These are phyloP conservation scores for Eurystomus glaucurus DNA, from an alignment of 2,797 vertebrate genomes.

Conservation along the genomic window DNA sequence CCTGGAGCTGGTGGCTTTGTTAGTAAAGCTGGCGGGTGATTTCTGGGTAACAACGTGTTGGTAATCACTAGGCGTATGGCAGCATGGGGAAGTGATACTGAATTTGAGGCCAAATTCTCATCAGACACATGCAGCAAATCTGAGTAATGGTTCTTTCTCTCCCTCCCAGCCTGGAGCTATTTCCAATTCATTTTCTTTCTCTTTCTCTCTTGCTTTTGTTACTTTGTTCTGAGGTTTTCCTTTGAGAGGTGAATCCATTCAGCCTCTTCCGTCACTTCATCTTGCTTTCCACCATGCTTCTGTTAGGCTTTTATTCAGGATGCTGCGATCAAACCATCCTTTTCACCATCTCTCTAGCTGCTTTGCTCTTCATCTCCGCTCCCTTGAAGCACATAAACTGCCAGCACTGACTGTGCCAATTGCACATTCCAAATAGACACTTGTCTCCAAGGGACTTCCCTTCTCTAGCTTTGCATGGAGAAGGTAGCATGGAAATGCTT, in stretches of 20 bases:
- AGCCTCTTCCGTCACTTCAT: not conserved
- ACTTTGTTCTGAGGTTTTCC: constrained; percentile 40
- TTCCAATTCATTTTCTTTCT: constrained; percentile 40
- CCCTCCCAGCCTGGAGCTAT: constrained; percentile 2
- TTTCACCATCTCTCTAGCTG: constrained; percentile 18
- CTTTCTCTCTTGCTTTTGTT: constrained; percentile 45
- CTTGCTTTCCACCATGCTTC: constrained; percentile 42
- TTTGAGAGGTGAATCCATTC: constrained; percentile 24
- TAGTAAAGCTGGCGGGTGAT: not conserved
- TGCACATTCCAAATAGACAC: not conserved
- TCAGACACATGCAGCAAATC: not conserved
- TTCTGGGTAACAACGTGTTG: not conserved
- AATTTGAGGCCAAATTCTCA: not conserved
- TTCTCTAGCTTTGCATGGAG: constrained; percentile 25
- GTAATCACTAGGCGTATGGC: fast-evolving
- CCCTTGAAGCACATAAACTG: constrained; percentile 1
- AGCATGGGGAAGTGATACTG: not conserved
- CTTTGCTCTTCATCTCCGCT: constrained; percentile 61
- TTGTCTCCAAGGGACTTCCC: not conserved
- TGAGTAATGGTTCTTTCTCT: not conserved
- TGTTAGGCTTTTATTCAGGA: not conserved
- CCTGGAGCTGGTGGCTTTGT: not conserved
- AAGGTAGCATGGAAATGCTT: constrained; percentile 12
- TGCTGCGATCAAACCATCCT: constrained; percentile 14
- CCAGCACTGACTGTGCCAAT: not conserved